Percentiles rank a stretch among this genome's conserved stretches.
Evolutionary conservation across 2,797 vertebrate genomes (phyloP).

Genomic region (Artibeus lituratus): DNA sequence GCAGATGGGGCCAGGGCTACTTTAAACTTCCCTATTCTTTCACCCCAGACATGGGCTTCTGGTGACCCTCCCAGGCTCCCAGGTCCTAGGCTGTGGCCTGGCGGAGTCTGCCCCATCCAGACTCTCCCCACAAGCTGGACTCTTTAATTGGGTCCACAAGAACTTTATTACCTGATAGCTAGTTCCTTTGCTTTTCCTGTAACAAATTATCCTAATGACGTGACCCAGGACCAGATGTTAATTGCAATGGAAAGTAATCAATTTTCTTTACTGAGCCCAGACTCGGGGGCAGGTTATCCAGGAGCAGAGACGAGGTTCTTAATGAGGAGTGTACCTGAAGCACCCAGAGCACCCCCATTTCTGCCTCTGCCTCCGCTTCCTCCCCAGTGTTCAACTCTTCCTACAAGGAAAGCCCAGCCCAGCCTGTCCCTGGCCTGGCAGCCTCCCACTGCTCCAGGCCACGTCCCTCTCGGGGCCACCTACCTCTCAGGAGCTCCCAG

Average conservation of each 20-base stretch:
- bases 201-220: slow-evolving; percentile 88
- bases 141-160: slow-evolving; percentile 82
- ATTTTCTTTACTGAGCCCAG: slow-evolving; percentile 86
- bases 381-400: neutral
- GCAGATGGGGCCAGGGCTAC: too few species aligned
- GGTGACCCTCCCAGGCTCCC: neutral
- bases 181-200: slow-evolving; percentile 80
- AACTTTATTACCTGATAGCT: slow-evolving; percentile 84
- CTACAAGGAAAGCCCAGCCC: neutral
- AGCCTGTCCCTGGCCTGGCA: neutral
- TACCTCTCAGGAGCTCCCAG: neutral
- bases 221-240: slow-evolving; percentile 88
- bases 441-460: neutral
- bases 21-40: neutral
- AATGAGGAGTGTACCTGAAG: slow-evolving; percentile 79
- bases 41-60: neutral
- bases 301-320: slow-evolving; percentile 81
- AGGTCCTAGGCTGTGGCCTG: too few species aligned
- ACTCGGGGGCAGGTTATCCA: slow-evolving; percentile 83
- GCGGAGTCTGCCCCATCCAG: neutral
- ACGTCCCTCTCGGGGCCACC: neutral
- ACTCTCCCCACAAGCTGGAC: slow-evolving; percentile 47
- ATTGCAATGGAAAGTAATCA: slow-evolving; percentile 89
- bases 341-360: slow-evolving; percentile 68
- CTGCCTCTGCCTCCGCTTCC: neutral